phyloP scores from a whole-genome alignment of 2,888 invertebrate species.

The Apodemia duryi region DNA sequence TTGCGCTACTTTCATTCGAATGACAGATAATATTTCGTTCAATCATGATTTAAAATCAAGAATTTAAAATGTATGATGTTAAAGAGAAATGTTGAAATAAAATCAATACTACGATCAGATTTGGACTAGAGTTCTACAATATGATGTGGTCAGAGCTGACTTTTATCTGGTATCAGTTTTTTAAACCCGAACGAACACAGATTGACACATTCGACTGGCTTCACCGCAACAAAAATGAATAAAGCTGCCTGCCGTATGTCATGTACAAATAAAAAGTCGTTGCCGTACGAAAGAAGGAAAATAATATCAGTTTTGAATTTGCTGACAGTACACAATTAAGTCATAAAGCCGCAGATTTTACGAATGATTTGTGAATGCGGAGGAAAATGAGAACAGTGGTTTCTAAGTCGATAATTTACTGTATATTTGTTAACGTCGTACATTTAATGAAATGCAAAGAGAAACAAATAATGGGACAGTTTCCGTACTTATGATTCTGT shows the following conservation, averaged over 20 bases:
- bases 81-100: neutral
- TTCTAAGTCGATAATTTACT: conserved; percentile 65
- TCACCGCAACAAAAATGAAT: conserved; percentile 36
- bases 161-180: conserved; percentile 32
- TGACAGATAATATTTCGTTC: too few species aligned
- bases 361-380: conserved; percentile 33
- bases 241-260: conserved; percentile 21
- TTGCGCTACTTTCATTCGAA: too few species aligned
- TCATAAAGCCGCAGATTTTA: neutral
- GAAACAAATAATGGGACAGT: conserved; percentile 35
- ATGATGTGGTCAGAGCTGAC: conserved; percentile 38
- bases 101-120: neutral
- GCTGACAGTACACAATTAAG: conserved; percentile 5
- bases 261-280: conserved; percentile 17
- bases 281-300: neutral
- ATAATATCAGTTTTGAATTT: conserved; percentile 11
- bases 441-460: conserved; percentile 29
- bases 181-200: conserved; percentile 25
- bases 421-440: conserved; percentile 45
- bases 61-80: too few species aligned
- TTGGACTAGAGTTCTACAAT: conserved; percentile 24
- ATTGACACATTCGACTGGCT: conserved; percentile 49
- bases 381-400: conserved; percentile 49
- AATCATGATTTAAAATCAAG: too few species aligned
- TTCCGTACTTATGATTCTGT: conserved; percentile 55